Conservation (phyloP, 1,140 invertebrate genomes). For the Hypsibius dujardini region DNA sequence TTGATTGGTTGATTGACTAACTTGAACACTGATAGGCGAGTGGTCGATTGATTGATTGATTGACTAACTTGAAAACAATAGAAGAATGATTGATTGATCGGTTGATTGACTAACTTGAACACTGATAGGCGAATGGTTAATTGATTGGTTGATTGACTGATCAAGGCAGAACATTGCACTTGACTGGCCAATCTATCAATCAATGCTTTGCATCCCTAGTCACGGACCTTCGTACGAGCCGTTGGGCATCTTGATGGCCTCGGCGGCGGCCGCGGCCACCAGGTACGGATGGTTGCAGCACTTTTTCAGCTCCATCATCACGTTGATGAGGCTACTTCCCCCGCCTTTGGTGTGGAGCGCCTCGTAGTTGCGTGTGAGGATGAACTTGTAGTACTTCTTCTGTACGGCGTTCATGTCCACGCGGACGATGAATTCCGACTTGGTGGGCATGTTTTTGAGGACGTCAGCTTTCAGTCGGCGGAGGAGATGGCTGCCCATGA, state of each 20-base stretch:
- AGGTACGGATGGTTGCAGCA: constrained; percentile 99
- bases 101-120: no score
- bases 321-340: constrained; percentile 53
- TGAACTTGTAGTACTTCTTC: constrained; percentile 99
- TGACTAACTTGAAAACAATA: no score
- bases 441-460: constrained; percentile 87
- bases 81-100: no score
- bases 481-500: constrained; percentile 94
- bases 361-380: constrained; percentile 92
- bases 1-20: no score
- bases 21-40: no score
- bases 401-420: constrained; percentile 97
- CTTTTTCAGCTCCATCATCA: constrained; percentile 99
- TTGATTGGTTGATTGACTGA: no score
- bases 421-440: constrained; percentile 97
- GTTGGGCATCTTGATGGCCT: constrained; percentile 68
- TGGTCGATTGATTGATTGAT: no score
- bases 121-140: no score
- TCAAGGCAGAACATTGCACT: no score
- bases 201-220: no score
- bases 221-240: constrained; percentile 67
- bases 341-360: constrained; percentile 72
- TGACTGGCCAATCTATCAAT: no score
- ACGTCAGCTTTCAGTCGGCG: constrained; percentile 95
- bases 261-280: constrained; percentile 86